Percentiles rank a stretch among this genome's conserved stretches.
phyloP scores from a whole-genome alignment of 2,888 invertebrate genomes.

The Argyra leucocephala region DNA sequence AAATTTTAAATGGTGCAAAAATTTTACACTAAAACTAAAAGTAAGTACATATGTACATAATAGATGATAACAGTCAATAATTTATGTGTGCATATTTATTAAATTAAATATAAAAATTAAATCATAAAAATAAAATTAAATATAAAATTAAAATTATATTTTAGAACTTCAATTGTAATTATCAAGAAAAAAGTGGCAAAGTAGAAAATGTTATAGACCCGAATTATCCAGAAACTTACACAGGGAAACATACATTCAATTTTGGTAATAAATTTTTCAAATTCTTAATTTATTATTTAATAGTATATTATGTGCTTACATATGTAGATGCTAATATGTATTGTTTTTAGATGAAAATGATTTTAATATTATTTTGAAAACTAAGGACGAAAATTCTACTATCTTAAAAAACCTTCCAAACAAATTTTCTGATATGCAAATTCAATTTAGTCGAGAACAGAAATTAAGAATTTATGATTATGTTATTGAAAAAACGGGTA shows the following conservation, averaged over 20 bases:
- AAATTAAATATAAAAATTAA: too few species aligned
- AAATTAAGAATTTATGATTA: slow-evolving; percentile 34
- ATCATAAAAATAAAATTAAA: too few species aligned
- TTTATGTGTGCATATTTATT: too few species aligned
- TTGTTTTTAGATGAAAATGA: too few species aligned
- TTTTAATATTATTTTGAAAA: too few species aligned
- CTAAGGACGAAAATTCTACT: too few species aligned
- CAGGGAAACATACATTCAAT: background rate
- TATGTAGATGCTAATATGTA: too few species aligned
- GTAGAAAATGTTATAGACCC: background rate
- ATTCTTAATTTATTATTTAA: too few species aligned
- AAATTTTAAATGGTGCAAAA: background rate
- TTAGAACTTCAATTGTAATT: background rate
- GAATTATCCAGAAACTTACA: background rate
- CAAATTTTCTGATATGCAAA: slow-evolving; percentile 33
- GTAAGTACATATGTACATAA: background rate
- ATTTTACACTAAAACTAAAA: background rate
- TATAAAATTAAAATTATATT: background rate
- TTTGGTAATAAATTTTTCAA: background rate
- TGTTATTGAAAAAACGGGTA: slow-evolving; percentile 28
- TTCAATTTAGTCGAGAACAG: slow-evolving; percentile 28
- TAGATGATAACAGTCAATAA: background rate
- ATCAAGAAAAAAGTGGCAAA: background rate
- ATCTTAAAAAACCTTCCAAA: too few species aligned
- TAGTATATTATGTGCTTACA: too few species aligned